Evolutionary conservation across 1,140 invertebrate species (phyloP).

Genomic region (Ectropis grisescens): DNA sequence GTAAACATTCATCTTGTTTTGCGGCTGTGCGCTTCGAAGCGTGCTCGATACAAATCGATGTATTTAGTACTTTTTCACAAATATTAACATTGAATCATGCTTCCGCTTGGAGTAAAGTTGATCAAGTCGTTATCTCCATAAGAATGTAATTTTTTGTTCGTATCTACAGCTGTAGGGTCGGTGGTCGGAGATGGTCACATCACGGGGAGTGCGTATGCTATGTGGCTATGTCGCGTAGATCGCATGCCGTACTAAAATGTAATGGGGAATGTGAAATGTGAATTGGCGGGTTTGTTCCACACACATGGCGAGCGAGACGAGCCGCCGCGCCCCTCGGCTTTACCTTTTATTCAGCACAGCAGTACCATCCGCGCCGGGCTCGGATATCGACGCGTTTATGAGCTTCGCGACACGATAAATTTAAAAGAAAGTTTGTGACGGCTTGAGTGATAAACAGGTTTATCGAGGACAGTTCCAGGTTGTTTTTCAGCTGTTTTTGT

Average conservation of each 20-base stretch:
- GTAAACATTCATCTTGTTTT: neutral
- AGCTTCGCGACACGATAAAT: slow-evolving; percentile 3
- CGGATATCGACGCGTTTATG: slow-evolving; percentile 27
- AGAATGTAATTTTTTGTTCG: no score
- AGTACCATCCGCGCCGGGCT: slow-evolving; percentile 35
- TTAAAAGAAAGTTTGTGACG: slow-evolving; percentile 6
- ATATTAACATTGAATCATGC: slow-evolving; percentile 1
- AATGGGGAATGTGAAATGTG: slow-evolving; percentile 24
- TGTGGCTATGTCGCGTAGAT: slow-evolving; percentile 25
- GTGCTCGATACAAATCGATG: neutral
- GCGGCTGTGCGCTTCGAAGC: no score
- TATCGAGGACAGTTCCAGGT: slow-evolving; percentile 2
- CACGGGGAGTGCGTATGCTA: no score
- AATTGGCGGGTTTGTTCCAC: slow-evolving; percentile 31
- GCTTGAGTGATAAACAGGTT: slow-evolving; percentile 5
- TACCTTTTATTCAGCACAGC: slow-evolving; percentile 7
- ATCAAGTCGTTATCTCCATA: no score
- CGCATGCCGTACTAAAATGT: slow-evolving; percentile 20
- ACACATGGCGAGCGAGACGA: slow-evolving; percentile 18
- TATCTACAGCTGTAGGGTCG: no score
- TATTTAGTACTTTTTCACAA: neutral
- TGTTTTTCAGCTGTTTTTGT: no score
- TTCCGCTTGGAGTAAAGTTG: no score
- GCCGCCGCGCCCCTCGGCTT: slow-evolving; percentile 32
- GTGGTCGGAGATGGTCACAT: no score